These are phyloP conservation scores for Tetrapedia diversipes DNA, from an alignment of 2,888 invertebrate genomes.

Conservation along the genomic window DNA sequence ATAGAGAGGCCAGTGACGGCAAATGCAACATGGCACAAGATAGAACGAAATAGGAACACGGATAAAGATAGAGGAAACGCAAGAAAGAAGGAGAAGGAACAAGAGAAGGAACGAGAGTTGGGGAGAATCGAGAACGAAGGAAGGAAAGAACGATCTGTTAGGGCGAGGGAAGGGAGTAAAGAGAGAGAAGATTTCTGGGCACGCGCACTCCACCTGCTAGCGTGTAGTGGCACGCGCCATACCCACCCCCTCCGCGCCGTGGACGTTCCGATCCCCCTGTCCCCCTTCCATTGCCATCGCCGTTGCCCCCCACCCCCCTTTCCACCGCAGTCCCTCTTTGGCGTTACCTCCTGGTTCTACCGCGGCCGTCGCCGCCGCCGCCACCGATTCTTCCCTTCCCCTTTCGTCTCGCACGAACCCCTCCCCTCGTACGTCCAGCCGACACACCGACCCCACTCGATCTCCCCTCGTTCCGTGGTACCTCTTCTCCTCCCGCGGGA, in stretches of 20 bases:
- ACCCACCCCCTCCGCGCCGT: slow-evolving; percentile 71
- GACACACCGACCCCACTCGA: slow-evolving; percentile 61
- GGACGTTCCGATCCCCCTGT: slow-evolving; percentile 83
- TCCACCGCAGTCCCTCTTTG: slow-evolving; percentile 49
- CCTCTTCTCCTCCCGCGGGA: slow-evolving; percentile 76
- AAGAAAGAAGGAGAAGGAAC: slow-evolving; percentile 16
- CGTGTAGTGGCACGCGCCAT: slow-evolving; percentile 82
- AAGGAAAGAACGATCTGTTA: slow-evolving; percentile 48
- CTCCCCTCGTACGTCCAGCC: slow-evolving; percentile 1
- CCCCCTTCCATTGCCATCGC: slow-evolving; percentile 74
- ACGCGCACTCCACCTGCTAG: slow-evolving; percentile 82
- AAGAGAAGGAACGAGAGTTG: slow-evolving; percentile 3
- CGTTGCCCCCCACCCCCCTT: slow-evolving; percentile 9
- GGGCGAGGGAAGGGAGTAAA: slow-evolving; percentile 43
- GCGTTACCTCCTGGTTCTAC: slow-evolving; percentile 46
- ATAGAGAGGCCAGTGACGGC: slow-evolving; percentile 37
- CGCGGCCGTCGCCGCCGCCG: slow-evolving; percentile 42
- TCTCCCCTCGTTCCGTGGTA: slow-evolving; percentile 63
- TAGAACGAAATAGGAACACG: slow-evolving; percentile 51
- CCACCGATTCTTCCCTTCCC: slow-evolving; percentile 79
- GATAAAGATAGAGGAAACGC: slow-evolving; percentile 37
- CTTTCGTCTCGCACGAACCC: not conserved
- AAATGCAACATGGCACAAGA: slow-evolving; percentile 24
- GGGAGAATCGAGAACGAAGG: slow-evolving; percentile 38
- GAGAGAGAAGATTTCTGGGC: slow-evolving; percentile 77